These are phyloP conservation scores for Phalloptychus januarius DNA, from an alignment of 2,797 vertebrate species.

Conservation along the genomic window DNA sequence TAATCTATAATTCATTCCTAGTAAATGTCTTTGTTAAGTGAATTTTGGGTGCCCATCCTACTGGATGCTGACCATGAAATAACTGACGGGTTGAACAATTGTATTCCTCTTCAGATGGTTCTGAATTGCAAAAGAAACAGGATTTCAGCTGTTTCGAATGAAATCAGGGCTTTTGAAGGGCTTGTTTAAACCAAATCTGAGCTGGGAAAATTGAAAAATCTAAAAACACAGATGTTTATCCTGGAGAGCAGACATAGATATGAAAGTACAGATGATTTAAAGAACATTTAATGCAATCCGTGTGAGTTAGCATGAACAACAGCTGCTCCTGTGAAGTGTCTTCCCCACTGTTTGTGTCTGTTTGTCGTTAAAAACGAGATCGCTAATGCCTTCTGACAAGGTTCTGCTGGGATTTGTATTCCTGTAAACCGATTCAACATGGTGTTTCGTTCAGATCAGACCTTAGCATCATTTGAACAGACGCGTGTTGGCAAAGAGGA, in stretches of 20 bases:
- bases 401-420: constrained; percentile 9
- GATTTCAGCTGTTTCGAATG: neutral
- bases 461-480: neutral
- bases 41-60: neutral
- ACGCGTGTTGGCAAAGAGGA: neutral
- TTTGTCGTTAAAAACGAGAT: neutral
- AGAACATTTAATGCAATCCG: constrained; percentile 5
- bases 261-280: neutral
- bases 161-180: neutral
- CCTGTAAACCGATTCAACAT: neutral
- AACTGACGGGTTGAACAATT: neutral
- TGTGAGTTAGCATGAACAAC: neutral
- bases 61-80: neutral
- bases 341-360: constrained; percentile 2
- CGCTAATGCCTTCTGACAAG: neutral
- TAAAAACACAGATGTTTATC: neutral
- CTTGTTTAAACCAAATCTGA: neutral
- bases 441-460: neutral
- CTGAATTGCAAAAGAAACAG: neutral
- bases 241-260: neutral
- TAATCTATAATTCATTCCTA: neutral
- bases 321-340: neutral
- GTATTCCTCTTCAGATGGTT: neutral
- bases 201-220: neutral
- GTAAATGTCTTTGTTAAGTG: constrained; percentile 16